Evolutionary conservation across 2,888 invertebrate species (phyloP).

Genomic region (Resseliella maxima): DNA sequence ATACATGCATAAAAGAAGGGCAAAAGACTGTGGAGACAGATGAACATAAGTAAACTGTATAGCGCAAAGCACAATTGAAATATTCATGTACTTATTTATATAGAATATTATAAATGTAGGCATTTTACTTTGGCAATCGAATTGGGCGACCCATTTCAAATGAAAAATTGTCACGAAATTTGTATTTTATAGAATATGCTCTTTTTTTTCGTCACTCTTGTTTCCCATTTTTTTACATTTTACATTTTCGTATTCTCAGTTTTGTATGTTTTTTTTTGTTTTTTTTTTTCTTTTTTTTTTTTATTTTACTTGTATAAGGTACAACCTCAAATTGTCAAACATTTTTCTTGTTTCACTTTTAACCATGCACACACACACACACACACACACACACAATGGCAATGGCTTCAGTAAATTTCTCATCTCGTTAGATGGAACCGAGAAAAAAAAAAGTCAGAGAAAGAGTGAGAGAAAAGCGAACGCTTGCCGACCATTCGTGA

Average conservation of each 20-base stretch:
- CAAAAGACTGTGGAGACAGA: background rate
- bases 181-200: slow-evolving; percentile 10
- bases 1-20: background rate
- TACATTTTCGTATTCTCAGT: background rate
- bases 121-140: slow-evolving; percentile 32
- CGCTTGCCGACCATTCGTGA: background rate
- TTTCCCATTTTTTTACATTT: slow-evolving; percentile 7
- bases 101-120: slow-evolving; percentile 46
- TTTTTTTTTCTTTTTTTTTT: background rate
- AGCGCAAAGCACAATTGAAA: slow-evolving; percentile 20
- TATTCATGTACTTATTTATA: slow-evolving; percentile 54
- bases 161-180: slow-evolving; percentile 55
- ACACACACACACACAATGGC: background rate
- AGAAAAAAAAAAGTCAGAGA: background rate
- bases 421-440: background rate
- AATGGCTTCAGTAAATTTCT: background rate
- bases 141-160: slow-evolving; percentile 52
- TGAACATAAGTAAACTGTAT: background rate
- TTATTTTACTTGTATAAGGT: background rate
- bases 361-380: too few relatives aligned
- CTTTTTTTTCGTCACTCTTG: background rate
- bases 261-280: too few relatives aligned
- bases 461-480: too few relatives aligned
- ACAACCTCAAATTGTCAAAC: slow-evolving; percentile 15
- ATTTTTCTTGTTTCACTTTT: slow-evolving; percentile 28